Evolutionary conservation across 1,140 invertebrate genomes (phyloP).

Genomic region (Apolygus lucorum): DNA sequence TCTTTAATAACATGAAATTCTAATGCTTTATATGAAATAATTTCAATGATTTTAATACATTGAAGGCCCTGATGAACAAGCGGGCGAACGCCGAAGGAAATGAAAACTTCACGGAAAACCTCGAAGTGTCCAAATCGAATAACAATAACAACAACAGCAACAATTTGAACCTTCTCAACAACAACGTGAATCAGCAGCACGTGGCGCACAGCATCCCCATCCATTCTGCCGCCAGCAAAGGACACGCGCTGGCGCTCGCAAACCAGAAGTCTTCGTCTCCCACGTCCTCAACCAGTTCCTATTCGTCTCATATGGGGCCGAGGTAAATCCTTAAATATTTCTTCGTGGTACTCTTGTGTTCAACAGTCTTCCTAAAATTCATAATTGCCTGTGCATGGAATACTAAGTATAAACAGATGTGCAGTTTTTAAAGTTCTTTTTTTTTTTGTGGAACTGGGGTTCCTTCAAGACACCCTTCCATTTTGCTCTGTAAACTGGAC

Average conservation of each 20-base stretch:
- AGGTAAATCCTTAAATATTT: neutral
- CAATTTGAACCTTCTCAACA: constrained; percentile 26
- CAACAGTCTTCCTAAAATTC: constrained; percentile 5
- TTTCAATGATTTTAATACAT: too few species aligned
- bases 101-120: constrained; percentile 25
- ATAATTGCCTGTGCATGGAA: neutral
- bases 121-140: constrained; percentile 23
- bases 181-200: constrained; percentile 24
- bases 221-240: constrained; percentile 44
- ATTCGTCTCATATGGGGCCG: constrained; percentile 21
- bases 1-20: too few species aligned
- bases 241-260: constrained; percentile 47
- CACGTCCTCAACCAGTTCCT: constrained; percentile 29
- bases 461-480: neutral
- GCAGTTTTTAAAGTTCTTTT: neutral
- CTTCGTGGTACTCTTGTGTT: neutral
- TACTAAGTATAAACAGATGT: neutral
- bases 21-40: neutral
- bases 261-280: constrained; percentile 30
- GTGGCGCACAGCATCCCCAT: constrained; percentile 21
- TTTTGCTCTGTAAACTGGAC: neutral
- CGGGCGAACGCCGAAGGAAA: constrained; percentile 28
- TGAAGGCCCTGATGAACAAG: too few species aligned
- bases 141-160: constrained; percentile 28
- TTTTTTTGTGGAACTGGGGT: neutral